These are phyloP conservation scores for Caenorhabditis wallacei DNA, from an alignment of 2,888 invertebrate species.

Conservation along the genomic window DNA sequence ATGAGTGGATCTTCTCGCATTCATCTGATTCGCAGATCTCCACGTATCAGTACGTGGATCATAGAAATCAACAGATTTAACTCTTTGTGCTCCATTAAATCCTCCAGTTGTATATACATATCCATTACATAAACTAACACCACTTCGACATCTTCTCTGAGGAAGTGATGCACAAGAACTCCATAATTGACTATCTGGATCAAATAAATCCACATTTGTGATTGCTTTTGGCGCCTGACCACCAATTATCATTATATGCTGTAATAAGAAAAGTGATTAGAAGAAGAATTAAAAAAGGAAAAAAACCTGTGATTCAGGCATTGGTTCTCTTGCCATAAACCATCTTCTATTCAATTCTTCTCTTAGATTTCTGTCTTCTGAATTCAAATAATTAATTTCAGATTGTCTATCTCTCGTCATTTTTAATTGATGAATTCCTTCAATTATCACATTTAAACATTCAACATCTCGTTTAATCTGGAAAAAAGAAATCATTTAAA, in stretches of 20 bases:
- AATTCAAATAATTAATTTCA: not conserved
- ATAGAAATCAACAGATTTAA: constrained; percentile 63
- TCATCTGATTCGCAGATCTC: constrained; percentile 60
- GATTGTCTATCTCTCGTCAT: constrained; percentile 3
- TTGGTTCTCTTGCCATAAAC: constrained; percentile 55
- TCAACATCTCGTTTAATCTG: constrained; percentile 47
- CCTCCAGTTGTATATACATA: constrained; percentile 65
- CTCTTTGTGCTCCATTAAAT: constrained; percentile 65
- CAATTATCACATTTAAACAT: constrained; percentile 42
- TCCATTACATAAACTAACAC: constrained; percentile 58
- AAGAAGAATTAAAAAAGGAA: not conserved
- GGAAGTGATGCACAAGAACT: constrained; percentile 63
- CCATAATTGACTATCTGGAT: constrained; percentile 61
- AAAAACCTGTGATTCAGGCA: constrained; percentile 58
- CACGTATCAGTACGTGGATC: constrained; percentile 63
- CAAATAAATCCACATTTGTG: constrained; percentile 63
- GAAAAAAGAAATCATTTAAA: not conserved
- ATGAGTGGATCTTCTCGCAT: constrained; percentile 85
- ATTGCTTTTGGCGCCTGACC: constrained; percentile 69
- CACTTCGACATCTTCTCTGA: constrained; percentile 65
- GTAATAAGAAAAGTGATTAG: not conserved
- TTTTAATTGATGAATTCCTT: constrained; percentile 49
- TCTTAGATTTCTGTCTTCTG: constrained; percentile 5
- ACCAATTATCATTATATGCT: constrained; percentile 65
- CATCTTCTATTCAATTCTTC: constrained; percentile 45